Conservation (phyloP, 2,113 vertebrate genomes). For the Clinocottus analis region DNA sequence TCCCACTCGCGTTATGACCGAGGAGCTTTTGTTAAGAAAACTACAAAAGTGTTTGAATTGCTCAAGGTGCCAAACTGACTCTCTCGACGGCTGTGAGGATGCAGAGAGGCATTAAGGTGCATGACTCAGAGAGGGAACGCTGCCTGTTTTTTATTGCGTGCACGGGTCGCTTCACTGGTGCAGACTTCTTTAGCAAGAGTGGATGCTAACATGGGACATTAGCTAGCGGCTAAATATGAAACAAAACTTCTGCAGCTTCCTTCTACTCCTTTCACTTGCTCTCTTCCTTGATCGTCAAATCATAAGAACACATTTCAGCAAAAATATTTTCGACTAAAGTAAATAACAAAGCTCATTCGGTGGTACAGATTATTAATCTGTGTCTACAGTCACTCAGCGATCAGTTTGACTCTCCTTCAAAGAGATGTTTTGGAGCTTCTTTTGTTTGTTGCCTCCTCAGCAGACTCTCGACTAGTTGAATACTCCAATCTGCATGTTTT, state of each 20-base stretch:
- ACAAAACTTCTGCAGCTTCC: background rate
- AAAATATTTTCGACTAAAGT: background rate
- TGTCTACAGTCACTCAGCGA: background rate
- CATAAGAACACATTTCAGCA: background rate
- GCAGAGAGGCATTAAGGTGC: background rate
- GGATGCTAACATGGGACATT: background rate
- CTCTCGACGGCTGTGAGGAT: background rate
- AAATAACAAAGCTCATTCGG: too few species aligned
- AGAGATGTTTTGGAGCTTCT: background rate
- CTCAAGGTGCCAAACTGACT: constrained; percentile 3
- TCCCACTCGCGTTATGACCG: background rate
- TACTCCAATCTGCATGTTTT: background rate
- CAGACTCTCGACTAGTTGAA: background rate
- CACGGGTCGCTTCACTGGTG: constrained; percentile 8
- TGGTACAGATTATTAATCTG: too few species aligned
- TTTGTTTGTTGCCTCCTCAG: background rate
- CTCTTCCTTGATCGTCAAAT: background rate
- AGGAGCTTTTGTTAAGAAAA: background rate
- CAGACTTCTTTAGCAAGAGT: background rate
- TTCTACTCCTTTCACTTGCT: background rate
- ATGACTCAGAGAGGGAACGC: constrained; percentile 35
- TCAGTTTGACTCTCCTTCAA: background rate
- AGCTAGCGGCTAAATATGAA: background rate
- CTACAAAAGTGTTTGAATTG: background rate
- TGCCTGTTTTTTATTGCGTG: background rate